Conservation (phyloP, 2,113 vertebrate species). For the Amphiprion percula region DNA sequence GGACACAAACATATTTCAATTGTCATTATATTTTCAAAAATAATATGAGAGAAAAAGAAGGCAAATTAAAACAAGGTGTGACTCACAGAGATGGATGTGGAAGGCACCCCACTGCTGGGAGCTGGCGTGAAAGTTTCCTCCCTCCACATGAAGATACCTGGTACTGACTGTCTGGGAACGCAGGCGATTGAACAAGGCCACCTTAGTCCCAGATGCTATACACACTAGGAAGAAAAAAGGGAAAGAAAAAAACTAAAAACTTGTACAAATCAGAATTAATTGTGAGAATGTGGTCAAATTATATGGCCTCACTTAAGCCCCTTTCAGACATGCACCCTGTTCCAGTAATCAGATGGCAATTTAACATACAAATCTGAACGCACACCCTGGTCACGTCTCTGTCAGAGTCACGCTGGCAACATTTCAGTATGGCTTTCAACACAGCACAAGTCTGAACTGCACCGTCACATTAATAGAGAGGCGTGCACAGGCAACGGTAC, state of each 20-base stretch:
- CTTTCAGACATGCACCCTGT: no score
- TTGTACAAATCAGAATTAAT: neutral
- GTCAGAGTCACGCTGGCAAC: no score
- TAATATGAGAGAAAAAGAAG: neutral
- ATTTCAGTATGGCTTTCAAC: no score
- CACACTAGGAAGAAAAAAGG: conserved; percentile 86
- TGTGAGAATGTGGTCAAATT: neutral
- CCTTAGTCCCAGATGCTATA: conserved; percentile 98
- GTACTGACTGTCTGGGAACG: conserved; percentile 98
- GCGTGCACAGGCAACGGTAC: no score
- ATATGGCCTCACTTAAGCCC: neutral
- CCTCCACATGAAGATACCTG: conserved; percentile 97
- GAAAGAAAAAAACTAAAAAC: neutral
- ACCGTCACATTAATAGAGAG: no score
- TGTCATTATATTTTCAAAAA: neutral
- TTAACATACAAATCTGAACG: no score
- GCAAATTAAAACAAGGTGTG: neutral
- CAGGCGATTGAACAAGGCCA: conserved; percentile 97
- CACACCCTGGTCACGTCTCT: no score
- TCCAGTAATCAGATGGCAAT: no score
- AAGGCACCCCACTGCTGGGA: conserved; percentile 99
- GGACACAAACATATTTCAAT: neutral
- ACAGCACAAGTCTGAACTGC: no score
- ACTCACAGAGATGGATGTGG: conserved; percentile 97
- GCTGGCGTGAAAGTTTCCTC: conserved; percentile 98